phyloP scores from a whole-genome alignment of 92 coral and sea anemone species.

The Heliopora coerulea region DNA sequence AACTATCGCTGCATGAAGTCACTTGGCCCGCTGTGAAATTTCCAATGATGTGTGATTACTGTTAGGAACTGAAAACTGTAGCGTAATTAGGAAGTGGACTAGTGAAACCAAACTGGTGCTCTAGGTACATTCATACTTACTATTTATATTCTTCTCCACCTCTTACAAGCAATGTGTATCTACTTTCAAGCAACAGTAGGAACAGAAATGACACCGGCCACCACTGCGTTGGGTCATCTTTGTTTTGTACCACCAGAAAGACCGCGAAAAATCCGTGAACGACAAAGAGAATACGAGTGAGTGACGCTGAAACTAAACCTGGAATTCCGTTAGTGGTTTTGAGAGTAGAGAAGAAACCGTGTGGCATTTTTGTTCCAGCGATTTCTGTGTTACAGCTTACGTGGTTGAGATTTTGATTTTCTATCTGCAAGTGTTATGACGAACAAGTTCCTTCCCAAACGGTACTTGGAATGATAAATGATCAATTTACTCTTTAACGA shows the following conservation, averaged over 20 bases:
- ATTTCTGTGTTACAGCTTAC: too few species aligned
- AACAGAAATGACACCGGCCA: constrained; percentile 67
- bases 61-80: too few species aligned
- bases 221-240: constrained; percentile 60
- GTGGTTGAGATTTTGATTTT: neutral
- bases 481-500: neutral
- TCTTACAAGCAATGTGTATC: constrained; percentile 79
- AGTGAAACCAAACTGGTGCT: too few species aligned
- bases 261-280: constrained; percentile 84
- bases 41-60: too few species aligned
- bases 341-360: neutral
- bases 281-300: constrained; percentile 85
- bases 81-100: too few species aligned
- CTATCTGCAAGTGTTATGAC: neutral
- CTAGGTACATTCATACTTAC: constrained; percentile 60
- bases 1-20: too few species aligned
- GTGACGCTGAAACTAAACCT: constrained; percentile 61
- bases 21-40: too few species aligned
- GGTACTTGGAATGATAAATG: neutral
- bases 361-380: too few species aligned
- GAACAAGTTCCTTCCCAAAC: neutral
- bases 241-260: constrained; percentile 77
- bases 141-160: constrained; percentile 95
- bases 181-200: constrained; percentile 74
- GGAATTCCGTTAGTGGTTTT: constrained; percentile 9